Base-by-base conservation (phyloP, 1,140 invertebrate species). In the Pygmarrhopalites habei region DNA sequence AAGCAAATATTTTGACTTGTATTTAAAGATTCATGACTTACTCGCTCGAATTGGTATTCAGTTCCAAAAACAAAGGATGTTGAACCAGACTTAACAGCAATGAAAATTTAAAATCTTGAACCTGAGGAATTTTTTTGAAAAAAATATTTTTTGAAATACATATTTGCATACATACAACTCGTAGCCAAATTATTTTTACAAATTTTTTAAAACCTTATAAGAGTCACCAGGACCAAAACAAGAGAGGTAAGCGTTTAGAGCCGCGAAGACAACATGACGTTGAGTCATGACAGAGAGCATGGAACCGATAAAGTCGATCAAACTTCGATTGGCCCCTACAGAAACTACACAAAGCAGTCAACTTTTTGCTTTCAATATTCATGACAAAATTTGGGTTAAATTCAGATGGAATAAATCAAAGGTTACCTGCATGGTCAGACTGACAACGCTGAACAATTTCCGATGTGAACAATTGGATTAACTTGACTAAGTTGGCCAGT, bases 191-290 rank as follows among this genome's bases (percentile, higher is more conserved):
- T 15, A 55, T 30, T 19, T 4, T 14, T 28, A 17, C 19, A 4
- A 39, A 19, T 58, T 58, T 29, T 43, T 19, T 10, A 2, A 26
- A 56, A 64, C 62, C 58, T 70, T 70, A 44, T 70, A 62, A n/a
- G 65, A 67, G 44, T 70, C 69, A 21, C 69, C 69, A 0, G 69
- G 69, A 43, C 69, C 69, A 58, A 70, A 70, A 58, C 69, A 70
- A 12, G 69, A 65, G 4, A 70, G 62, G 46, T 70, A 70, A 1
- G 69, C 46, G 46, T 70, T 70, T 21, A 70, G 60, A 12, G 61
- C 62, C 28, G 69, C 59, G 64, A 67, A 70, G 12, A 70, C 69
- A 32, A 67, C 53, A 26, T 67, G 66, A 5, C 69, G 35, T 14
- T 67, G 21, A 14, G 62, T 53, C 29, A 70, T 53, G 17, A 70